A percentile compares a stretch with the other conserved stretches of the same genome.
Conservation (phyloP, 2,888 invertebrate species). For the Drosophila vallismaia region DNA sequence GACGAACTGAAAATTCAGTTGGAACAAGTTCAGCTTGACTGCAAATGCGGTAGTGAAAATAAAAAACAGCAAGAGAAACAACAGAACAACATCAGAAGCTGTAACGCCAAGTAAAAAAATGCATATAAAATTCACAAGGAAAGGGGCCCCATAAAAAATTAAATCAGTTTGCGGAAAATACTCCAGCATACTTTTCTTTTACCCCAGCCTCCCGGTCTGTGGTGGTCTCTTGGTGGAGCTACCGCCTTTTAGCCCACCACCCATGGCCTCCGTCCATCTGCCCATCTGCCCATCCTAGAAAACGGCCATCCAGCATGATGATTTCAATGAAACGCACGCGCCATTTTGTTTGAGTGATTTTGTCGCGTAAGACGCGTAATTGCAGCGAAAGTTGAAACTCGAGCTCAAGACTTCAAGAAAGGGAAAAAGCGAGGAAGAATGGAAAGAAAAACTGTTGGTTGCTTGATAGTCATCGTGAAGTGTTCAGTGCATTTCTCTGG, state of each 20-base stretch:
- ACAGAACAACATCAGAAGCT: conserved; percentile 27
- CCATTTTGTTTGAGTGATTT: conserved; percentile 76
- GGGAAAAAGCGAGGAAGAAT: conserved; percentile 1
- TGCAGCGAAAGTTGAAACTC: conserved; percentile 73
- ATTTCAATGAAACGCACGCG: conserved; percentile 76
- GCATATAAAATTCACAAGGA: conserved; percentile 70
- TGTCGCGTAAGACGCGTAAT: conserved; percentile 74
- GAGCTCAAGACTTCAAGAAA: conserved; percentile 41
- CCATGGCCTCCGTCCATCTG: background rate
- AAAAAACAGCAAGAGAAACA: conserved; percentile 35
- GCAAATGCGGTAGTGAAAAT: conserved; percentile 56
- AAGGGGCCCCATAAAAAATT: conserved; percentile 68
- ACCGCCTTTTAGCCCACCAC: background rate
- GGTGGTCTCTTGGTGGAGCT: no score
- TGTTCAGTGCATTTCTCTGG: conserved; percentile 10
- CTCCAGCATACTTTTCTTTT: conserved; percentile 63
- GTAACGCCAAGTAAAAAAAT: conserved; percentile 5
- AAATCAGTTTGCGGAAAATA: conserved; percentile 74
- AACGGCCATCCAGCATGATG: conserved; percentile 33
- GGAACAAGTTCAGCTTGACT: conserved; percentile 41
- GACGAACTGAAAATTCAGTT: conserved; percentile 59
- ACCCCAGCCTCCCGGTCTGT: no score
- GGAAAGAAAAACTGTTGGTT: conserved; percentile 37
- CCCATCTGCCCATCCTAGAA: conserved; percentile 7
- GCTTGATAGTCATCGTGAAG: conserved; percentile 38